These are phyloP conservation scores for Oligia strigilis DNA, from an alignment of 2,888 invertebrate genomes.

Conservation along the genomic window DNA sequence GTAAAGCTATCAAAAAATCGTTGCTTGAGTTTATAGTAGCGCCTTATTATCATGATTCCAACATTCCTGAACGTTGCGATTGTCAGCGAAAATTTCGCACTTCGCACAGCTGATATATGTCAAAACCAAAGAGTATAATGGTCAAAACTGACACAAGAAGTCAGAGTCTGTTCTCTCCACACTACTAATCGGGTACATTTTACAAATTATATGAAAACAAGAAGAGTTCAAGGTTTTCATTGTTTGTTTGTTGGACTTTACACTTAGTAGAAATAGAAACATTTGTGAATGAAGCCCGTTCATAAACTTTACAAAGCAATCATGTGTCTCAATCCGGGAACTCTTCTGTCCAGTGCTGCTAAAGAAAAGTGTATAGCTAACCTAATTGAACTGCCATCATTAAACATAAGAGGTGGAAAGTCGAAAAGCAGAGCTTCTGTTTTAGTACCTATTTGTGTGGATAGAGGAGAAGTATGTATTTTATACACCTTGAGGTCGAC, in stretches of 20 bases:
- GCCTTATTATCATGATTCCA: background rate
- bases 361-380: constrained; percentile 90
- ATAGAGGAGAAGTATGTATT: constrained; percentile 93
- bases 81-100: too few relatives aligned
- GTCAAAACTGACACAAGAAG: constrained; percentile 15
- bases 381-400: constrained; percentile 90
- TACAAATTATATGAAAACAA: constrained; percentile 20
- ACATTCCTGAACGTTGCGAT: background rate
- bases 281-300: constrained; percentile 53
- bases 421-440: constrained; percentile 93
- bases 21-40: background rate
- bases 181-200: background rate
- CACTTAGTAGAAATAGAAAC: constrained; percentile 18
- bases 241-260: constrained; percentile 46
- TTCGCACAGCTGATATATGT: constrained; percentile 22
- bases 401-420: constrained; percentile 71
- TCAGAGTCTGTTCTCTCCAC: background rate
- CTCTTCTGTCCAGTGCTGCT: constrained; percentile 89
- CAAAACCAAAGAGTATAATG: too few relatives aligned
- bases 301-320: constrained; percentile 55
- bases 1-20: background rate
- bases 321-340: constrained; percentile 81
- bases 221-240: constrained; percentile 35
- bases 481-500: constrained; percentile 95
- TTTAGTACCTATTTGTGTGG: constrained; percentile 94